Conservation (phyloP, 2,797 vertebrate species). For the Acanthurus lineatus region DNA sequence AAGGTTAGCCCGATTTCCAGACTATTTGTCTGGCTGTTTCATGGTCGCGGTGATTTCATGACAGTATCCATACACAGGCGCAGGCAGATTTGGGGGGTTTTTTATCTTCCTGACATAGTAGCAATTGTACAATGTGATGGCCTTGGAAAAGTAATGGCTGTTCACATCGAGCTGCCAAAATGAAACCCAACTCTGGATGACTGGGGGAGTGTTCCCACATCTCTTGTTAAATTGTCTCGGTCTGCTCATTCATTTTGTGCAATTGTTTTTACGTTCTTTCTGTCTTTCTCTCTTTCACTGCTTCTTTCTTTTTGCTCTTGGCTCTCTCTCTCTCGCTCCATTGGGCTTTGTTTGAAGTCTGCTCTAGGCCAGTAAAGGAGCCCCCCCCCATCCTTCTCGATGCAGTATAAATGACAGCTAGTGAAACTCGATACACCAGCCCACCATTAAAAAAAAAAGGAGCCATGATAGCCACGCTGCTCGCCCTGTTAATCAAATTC, state of each 20-base stretch:
- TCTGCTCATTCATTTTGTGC: conserved; percentile 73
- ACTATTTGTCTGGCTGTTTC: conserved; percentile 69
- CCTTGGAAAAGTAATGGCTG: conserved; percentile 77
- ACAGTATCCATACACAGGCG: conserved; percentile 70
- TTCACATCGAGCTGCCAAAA: conserved; percentile 72
- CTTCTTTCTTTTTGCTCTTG: conserved; percentile 45
- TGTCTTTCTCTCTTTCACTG: conserved; percentile 18
- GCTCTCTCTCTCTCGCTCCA: conserved; percentile 40
- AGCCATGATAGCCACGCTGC: conserved; percentile 67
- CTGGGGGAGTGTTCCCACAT: conserved; percentile 76
- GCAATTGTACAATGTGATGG: conserved; percentile 73
- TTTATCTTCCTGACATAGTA: conserved; percentile 79
- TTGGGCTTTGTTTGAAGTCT: conserved; percentile 86
- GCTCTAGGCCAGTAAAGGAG: conserved; percentile 83
- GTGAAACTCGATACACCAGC: conserved; percentile 84
- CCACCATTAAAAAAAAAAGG: conserved; percentile 64
- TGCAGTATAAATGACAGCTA: conserved; percentile 87
- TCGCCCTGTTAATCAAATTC: conserved; percentile 85
- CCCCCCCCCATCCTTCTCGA: conserved; percentile 74
- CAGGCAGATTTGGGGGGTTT: conserved; percentile 58
- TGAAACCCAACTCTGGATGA: conserved; percentile 75
- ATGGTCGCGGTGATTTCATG: conserved; percentile 69
- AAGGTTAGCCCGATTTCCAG: conserved; percentile 62
- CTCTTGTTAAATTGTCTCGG: conserved; percentile 78
- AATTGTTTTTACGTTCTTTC: conserved; percentile 15